phyloP scores from a whole-genome alignment of 1,140 invertebrate species.

The Drosophila kepulauana region DNA sequence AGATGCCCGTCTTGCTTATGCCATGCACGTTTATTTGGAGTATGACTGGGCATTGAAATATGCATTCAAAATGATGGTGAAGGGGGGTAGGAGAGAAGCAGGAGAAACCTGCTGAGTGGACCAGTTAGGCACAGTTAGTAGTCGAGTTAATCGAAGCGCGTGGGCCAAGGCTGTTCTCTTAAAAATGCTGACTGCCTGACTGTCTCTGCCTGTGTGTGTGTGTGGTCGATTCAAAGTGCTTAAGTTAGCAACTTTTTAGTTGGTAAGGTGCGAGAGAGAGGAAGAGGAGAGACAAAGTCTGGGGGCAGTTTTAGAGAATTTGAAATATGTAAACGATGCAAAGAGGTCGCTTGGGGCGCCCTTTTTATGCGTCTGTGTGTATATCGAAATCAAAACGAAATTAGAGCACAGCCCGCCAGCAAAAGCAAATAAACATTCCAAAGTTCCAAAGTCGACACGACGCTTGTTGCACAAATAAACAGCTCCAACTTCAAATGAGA shows the following conservation, averaged over 20 bases:
- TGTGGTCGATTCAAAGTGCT: conserved; percentile 32
- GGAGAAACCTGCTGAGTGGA: conserved; percentile 32
- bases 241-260: conserved; percentile 16
- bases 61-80: background rate
- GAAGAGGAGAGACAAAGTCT: too few relatives aligned
- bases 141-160: conserved; percentile 20
- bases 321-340: conserved; percentile 48
- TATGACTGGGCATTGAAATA: conserved; percentile 5
- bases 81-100: too few relatives aligned
- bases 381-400: conserved; percentile 52
- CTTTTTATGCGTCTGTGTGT: conserved; percentile 11
- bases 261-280: background rate
- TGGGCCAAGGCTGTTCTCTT: conserved; percentile 26
- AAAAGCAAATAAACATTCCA: conserved; percentile 55
- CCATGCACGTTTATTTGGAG: conserved; percentile 4
- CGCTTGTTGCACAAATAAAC: conserved; percentile 58
- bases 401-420: conserved; percentile 40
- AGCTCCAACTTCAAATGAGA: conserved; percentile 39
- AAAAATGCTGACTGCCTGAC: background rate
- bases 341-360: conserved; percentile 19
- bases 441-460: conserved; percentile 53
- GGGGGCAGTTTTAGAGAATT: conserved; percentile 25
- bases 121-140: conserved; percentile 30
- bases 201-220: background rate
- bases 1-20: background rate